These are phyloP conservation scores for Datnioides undecimradiatus DNA, from an alignment of 2,113 vertebrate genomes.

Conservation along the genomic window DNA sequence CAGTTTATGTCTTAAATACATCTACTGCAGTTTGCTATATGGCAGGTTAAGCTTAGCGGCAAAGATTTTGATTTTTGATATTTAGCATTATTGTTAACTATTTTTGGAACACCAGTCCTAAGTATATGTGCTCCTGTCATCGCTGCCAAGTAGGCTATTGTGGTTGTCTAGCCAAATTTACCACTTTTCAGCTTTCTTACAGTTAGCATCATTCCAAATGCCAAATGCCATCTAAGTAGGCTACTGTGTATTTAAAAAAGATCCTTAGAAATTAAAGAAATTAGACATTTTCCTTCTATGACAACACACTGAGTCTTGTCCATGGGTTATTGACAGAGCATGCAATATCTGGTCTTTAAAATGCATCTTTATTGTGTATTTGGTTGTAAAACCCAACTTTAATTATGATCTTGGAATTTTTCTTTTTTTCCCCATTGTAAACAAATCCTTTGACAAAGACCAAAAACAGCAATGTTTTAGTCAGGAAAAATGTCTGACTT, in stretches of 20 bases:
- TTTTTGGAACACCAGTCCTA: conserved; percentile 13
- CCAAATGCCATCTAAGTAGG: conserved; percentile 17
- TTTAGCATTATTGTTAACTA: conserved; percentile 25
- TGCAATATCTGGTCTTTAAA: not conserved
- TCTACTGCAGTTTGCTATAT: conserved; percentile 23
- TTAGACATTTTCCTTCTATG: not conserved
- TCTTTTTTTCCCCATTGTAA: conserved; percentile 1
- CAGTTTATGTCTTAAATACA: conserved; percentile 25
- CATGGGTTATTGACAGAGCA: conserved; percentile 23
- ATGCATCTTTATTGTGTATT: not conserved
- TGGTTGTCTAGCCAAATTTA: conserved; percentile 5
- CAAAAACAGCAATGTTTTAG: not conserved
- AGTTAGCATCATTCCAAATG: not conserved
- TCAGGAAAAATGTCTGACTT: not conserved
- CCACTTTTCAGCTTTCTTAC: conserved; percentile 21
- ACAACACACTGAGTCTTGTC: not conserved
- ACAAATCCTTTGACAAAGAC: conserved; percentile 27
- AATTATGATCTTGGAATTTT: not conserved
- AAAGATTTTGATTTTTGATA: conserved; percentile 41
- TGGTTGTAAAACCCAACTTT: not conserved
- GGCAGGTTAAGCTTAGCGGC: conserved; percentile 19
- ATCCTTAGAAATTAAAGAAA: conserved; percentile 8
- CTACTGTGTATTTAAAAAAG: conserved; percentile 8
- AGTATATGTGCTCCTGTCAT: conserved; percentile 5
- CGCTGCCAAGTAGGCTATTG: conserved; percentile 15